phyloP scores from a whole-genome alignment of 2,888 invertebrate species.

The Himalopsyche kuldschensis region DNA sequence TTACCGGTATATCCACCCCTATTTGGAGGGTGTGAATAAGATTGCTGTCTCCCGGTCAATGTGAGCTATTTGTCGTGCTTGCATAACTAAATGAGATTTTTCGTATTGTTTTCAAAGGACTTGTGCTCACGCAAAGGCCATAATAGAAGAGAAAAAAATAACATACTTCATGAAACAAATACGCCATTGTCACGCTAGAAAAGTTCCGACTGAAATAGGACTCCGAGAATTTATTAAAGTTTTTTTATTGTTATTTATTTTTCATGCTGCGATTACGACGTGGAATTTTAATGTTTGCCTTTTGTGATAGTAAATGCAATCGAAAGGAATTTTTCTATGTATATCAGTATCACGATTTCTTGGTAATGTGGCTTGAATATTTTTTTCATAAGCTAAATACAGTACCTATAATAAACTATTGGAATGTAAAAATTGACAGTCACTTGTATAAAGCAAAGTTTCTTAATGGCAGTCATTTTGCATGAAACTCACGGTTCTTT shows the following conservation, averaged over 20 bases:
- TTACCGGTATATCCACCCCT: no score
- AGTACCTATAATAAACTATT: no score
- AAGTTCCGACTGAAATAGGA: background rate
- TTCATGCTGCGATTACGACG: background rate
- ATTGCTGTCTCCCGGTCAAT: background rate
- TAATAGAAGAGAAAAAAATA: slow-evolving; percentile 5
- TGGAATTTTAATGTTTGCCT: background rate
- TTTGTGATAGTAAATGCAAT: background rate
- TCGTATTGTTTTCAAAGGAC: slow-evolving; percentile 14
- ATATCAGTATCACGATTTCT: background rate
- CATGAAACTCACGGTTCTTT: no score
- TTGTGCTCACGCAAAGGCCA: background rate
- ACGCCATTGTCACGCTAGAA: slow-evolving; percentile 11
- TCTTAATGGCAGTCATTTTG: no score
- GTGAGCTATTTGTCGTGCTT: background rate
- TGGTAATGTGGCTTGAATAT: no score
- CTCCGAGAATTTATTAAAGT: background rate
- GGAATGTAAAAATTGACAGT: no score
- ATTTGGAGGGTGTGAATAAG: no score
- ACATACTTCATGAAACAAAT: slow-evolving; percentile 5
- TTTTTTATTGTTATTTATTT: slow-evolving; percentile 2
- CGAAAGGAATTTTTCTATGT: background rate
- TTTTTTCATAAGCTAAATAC: no score
- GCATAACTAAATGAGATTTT: slow-evolving; percentile 20
- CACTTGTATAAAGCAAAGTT: no score